These are phyloP conservation scores for Drosophila basisetae DNA, from an alignment of 2,888 invertebrate genomes.

Conservation along the genomic window DNA sequence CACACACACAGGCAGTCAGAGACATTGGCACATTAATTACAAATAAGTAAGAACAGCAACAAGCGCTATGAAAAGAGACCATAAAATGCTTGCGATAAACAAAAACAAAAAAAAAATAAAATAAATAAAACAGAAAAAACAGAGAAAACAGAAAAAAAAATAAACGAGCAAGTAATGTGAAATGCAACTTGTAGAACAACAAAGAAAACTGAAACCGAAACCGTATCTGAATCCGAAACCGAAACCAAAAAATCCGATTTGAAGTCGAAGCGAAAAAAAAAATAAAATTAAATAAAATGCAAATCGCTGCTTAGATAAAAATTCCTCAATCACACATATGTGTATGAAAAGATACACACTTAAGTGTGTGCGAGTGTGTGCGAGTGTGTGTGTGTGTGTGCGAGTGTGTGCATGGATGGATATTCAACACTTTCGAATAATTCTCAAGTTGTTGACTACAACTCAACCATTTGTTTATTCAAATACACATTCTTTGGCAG, in stretches of 20 bases:
- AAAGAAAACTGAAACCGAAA: slow-evolving; percentile 61
- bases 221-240: slow-evolving; percentile 32
- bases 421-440: slow-evolving; percentile 52
- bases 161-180: slow-evolving; percentile 46
- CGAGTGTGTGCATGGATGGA: slow-evolving; percentile 15
- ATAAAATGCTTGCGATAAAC: slow-evolving; percentile 60
- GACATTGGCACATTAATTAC: slow-evolving; percentile 54
- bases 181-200: slow-evolving; percentile 71
- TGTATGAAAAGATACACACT: slow-evolving; percentile 6
- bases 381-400: not conserved
- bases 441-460: slow-evolving; percentile 40
- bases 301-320: slow-evolving; percentile 65
- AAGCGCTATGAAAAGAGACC: slow-evolving; percentile 50
- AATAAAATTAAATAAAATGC: slow-evolving; percentile 33
- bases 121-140: slow-evolving; percentile 38
- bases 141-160: slow-evolving; percentile 17
- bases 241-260: slow-evolving; percentile 49
- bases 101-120: slow-evolving; percentile 33
- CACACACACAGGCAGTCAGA: not conserved
- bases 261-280: slow-evolving; percentile 50
- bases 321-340: slow-evolving; percentile 47
- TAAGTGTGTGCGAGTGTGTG: not conserved
- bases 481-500: slow-evolving; percentile 28
- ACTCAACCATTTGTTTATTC: slow-evolving; percentile 50
- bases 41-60: slow-evolving; percentile 57